Percentiles rank a stretch among this genome's conserved stretches.
These are phyloP conservation scores for Epizoanthus stellaris DNA, from an alignment of 92 coral and sea anemone genomes.

Conservation along the genomic window DNA sequence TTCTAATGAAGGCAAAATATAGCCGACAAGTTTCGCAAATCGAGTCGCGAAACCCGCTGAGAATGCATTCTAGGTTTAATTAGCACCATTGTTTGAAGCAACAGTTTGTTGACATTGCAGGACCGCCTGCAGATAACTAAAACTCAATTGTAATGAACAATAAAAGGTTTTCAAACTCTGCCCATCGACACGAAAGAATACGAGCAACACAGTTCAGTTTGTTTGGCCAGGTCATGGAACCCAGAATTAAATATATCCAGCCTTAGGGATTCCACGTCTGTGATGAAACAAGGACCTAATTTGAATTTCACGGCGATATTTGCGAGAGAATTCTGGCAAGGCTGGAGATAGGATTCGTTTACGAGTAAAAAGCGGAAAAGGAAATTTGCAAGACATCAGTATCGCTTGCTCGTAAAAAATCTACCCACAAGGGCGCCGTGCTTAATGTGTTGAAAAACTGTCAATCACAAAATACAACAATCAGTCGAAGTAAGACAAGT, in stretches of 20 bases:
- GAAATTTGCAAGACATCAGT: background rate
- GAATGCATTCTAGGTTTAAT: conserved; percentile 59
- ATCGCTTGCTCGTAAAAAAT: background rate
- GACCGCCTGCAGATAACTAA: conserved; percentile 31
- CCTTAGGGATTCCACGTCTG: background rate
- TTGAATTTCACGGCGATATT: background rate
- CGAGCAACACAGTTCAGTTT: background rate
- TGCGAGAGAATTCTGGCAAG: background rate
- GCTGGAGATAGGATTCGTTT: background rate
- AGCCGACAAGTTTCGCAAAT: background rate
- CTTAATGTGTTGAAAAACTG: conserved; percentile 13
- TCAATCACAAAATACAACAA: conserved; percentile 19
- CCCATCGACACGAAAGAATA: conserved; percentile 15
- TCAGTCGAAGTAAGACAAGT: conserved; percentile 33
- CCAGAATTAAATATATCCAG: background rate
- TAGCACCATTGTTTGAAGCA: conserved; percentile 66
- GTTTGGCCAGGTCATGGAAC: conserved; percentile 1
- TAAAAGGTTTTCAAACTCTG: conserved; percentile 27
- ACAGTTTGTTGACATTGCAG: conserved; percentile 73
- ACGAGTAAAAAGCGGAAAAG: background rate
- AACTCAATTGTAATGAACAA: conserved; percentile 25
- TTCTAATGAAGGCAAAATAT: conserved; percentile 16
- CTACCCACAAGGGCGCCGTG: background rate
- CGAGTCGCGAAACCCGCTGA: conserved; percentile 39
- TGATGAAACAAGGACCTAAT: background rate